phyloP scores from a whole-genome alignment of 2,888 invertebrate genomes.

The Andrena bicolor region DNA sequence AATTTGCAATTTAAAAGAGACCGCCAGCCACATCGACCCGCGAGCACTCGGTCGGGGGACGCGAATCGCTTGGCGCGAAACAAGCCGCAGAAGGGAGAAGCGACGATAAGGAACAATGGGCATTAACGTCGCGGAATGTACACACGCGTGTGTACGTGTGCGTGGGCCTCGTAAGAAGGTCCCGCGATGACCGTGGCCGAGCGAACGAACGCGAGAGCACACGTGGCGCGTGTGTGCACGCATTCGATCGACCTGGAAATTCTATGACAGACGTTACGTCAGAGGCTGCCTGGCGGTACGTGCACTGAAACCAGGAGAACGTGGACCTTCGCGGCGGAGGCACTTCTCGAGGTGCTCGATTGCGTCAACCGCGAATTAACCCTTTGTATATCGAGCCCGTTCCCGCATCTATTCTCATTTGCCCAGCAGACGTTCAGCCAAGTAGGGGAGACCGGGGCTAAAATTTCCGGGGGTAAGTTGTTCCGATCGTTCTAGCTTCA shows the following conservation, averaged over 20 bases:
- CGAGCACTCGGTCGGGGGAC: background rate
- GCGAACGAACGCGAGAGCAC: constrained; percentile 41
- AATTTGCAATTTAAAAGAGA: constrained; percentile 8
- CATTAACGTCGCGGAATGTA: constrained; percentile 6
- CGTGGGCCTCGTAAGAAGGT: constrained; percentile 69
- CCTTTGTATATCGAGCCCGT: background rate
- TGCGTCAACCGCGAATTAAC: background rate
- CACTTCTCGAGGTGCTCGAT: background rate
- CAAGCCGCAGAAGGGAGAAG: background rate
- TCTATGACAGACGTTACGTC: constrained; percentile 40
- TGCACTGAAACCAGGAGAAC: background rate
- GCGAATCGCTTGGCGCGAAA: background rate
- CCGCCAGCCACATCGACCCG: background rate
- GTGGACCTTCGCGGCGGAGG: background rate
- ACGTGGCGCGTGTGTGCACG: constrained; percentile 9
- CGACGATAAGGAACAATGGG: constrained; percentile 16
- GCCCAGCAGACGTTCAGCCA: background rate
- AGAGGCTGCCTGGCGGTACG: constrained; percentile 12
- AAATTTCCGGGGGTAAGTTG: too few relatives aligned
- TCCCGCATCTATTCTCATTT: background rate
- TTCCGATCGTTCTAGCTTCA: too few relatives aligned
- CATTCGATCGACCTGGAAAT: constrained; percentile 29
- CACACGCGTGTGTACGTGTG: constrained; percentile 40
- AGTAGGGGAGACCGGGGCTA: too few relatives aligned
- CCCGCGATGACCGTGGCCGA: constrained; percentile 76